Evolutionary conservation across 2,888 invertebrate species (phyloP).

Genomic region (Podotricha telesiphe): DNA sequence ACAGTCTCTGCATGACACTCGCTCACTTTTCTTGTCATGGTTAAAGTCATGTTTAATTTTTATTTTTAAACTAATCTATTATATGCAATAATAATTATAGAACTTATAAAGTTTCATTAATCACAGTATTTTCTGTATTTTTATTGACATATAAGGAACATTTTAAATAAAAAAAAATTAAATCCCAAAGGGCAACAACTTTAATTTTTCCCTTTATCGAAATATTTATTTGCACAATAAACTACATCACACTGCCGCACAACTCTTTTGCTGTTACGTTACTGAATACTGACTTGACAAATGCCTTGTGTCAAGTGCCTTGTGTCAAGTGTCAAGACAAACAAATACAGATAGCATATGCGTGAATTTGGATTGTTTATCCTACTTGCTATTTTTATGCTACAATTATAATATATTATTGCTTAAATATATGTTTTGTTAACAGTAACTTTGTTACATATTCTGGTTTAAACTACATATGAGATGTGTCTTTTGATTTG

Average conservation of each 20-base stretch:
- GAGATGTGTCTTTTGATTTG: not conserved
- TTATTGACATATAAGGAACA: not conserved
- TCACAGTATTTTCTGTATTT: not conserved
- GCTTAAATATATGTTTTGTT: not conserved
- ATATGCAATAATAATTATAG: slow-evolving; percentile 1
- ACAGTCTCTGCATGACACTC: slow-evolving; percentile 76
- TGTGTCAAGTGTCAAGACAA: too few relatives aligned
- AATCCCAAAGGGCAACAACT: too few relatives aligned
- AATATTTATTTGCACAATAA: not conserved
- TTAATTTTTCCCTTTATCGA: slow-evolving; percentile 1
- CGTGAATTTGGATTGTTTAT: not conserved
- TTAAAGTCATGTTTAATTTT: slow-evolving; percentile 64
- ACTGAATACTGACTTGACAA: not conserved
- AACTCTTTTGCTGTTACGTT: not conserved
- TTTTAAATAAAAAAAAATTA: not conserved
- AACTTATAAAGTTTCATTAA: not conserved
- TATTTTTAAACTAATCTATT: slow-evolving; percentile 17
- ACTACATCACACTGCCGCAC: not conserved
- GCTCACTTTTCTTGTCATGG: slow-evolving; percentile 77
- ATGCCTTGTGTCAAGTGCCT: not conserved
- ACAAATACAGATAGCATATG: not conserved
- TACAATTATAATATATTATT: too few relatives aligned
- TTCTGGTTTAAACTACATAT: not conserved
- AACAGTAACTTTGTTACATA: not conserved
- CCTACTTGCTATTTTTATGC: too few relatives aligned